Conservation (phyloP, 2,888 invertebrate species). For the Torymus tubicola region DNA sequence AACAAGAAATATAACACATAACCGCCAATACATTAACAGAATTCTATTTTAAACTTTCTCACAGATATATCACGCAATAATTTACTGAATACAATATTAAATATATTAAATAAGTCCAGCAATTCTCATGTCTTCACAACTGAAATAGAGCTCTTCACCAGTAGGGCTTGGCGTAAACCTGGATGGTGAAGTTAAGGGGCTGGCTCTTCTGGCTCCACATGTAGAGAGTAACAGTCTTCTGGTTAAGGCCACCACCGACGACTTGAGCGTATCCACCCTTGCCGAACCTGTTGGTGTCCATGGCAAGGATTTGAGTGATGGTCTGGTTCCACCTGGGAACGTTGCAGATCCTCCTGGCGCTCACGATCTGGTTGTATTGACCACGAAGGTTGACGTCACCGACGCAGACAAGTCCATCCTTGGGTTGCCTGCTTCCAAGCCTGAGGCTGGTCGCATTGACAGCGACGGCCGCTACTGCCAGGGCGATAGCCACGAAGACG, state of each 20-base stretch:
- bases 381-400: conserved; percentile 32
- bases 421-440: conserved; percentile 28
- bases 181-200: conserved; percentile 54
- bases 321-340: conserved; percentile 16
- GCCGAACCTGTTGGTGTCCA: conserved; percentile 19
- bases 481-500: neutral
- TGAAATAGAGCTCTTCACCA: too few species aligned
- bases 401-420: conserved; percentile 39
- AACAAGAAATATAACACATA: too few species aligned
- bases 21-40: too few species aligned
- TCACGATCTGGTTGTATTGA: conserved; percentile 5
- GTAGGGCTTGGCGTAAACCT: conserved; percentile 55
- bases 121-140: too few species aligned
- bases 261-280: conserved; percentile 46
- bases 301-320: conserved; percentile 50
- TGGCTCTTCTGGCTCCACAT: conserved; percentile 52
- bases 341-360: conserved; percentile 30
- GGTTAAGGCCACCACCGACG: conserved; percentile 42
- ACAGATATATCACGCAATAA: too few species aligned
- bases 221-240: conserved; percentile 39
- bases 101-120: too few species aligned
- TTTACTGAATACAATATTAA: too few species aligned
- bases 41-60: too few species aligned
- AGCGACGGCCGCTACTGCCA: neutral
- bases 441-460: conserved; percentile 15